A percentile compares a stretch with the other conserved stretches of the same genome.
These are phyloP conservation scores for Vannuccia rotundouncinata DNA, from an alignment of 2,888 invertebrate species.

Conservation along the genomic window DNA sequence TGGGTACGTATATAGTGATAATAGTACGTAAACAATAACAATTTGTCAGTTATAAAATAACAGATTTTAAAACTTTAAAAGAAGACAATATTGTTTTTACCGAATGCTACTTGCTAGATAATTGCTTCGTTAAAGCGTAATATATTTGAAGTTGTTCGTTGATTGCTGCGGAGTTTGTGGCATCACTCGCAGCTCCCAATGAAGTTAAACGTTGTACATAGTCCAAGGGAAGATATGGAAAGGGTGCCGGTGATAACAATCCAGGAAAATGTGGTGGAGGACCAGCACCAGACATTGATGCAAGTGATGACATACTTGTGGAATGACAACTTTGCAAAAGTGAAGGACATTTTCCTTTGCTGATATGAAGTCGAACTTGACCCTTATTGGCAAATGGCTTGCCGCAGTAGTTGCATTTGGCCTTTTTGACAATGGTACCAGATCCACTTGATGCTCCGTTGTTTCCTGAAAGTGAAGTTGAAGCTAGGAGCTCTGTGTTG, in stretches of 20 bases:
- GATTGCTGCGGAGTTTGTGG: neutral
- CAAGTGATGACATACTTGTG: neutral
- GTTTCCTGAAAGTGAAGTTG: neutral
- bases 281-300: neutral
- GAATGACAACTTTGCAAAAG: conserved; percentile 30
- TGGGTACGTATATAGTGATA: no score
- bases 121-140: neutral
- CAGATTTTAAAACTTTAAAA: no score
- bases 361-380: conserved; percentile 55
- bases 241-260: neutral
- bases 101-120: neutral
- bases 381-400: conserved; percentile 57
- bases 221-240: neutral
- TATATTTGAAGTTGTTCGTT: neutral
- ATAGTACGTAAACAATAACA: no score
- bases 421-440: conserved; percentile 45
- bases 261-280: neutral
- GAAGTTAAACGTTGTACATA: neutral
- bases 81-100: no score
- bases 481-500: neutral
- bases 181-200: neutral
- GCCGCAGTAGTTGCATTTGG: conserved; percentile 54
- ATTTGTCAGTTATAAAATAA: no score
- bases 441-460: neutral
- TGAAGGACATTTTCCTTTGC: conserved; percentile 39